phyloP scores from a whole-genome alignment of 2,113 vertebrate genomes.

The Zosterops hypoxanthus region DNA sequence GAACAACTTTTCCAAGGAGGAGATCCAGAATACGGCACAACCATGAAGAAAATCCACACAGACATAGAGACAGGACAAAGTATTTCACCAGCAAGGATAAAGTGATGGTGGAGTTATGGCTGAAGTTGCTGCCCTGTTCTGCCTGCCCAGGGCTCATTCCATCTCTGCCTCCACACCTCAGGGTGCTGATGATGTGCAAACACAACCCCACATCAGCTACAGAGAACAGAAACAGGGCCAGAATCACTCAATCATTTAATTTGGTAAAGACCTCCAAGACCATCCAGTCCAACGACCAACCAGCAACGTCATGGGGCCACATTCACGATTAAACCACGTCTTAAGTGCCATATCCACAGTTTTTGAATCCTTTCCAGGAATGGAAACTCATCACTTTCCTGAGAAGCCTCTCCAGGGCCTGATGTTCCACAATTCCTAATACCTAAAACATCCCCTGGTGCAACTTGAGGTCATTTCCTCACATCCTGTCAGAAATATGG shows the following conservation, averaged over 20 bases:
- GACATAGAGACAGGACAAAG: not conserved
- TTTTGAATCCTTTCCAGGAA: not conserved
- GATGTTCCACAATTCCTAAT: not conserved
- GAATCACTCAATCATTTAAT: not conserved
- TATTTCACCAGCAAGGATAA: not conserved
- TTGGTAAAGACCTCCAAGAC: not conserved
- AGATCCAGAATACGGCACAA: not conserved
- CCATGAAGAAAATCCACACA: not conserved
- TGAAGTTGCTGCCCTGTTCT: not conserved
- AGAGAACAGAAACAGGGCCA: not conserved
- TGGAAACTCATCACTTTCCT: not conserved
- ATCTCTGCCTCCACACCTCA: not conserved
- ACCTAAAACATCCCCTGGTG: not conserved
- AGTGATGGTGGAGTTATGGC: too few relatives aligned
- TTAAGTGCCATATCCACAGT: not conserved
- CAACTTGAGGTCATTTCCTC: not conserved
- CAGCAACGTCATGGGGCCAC: not conserved
- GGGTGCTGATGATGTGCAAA: not conserved
- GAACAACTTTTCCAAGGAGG: not conserved
- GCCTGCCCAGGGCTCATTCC: not conserved
- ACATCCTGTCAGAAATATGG: rapidly evolving
- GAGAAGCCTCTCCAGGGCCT: not conserved
- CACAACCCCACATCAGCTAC: not conserved
- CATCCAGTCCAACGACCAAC: not conserved
- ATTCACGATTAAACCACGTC: not conserved